Conservation (phyloP, 2,888 invertebrate genomes). For the Crematogaster levior region DNA sequence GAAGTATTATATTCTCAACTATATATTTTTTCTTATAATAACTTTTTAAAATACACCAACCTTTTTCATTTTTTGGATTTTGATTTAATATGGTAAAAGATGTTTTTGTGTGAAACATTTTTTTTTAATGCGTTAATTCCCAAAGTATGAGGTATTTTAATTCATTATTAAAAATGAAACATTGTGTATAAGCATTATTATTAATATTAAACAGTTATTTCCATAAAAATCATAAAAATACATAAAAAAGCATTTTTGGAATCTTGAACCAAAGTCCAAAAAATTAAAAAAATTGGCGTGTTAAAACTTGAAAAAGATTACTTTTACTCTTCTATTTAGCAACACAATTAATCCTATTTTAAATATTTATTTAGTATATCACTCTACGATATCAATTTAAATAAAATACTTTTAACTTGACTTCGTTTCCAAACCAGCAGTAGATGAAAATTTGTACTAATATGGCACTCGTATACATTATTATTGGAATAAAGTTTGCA, state of each 20-base stretch:
- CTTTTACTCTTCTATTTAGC: neutral
- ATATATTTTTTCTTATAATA: neutral
- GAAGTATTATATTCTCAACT: neutral
- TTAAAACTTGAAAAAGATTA: neutral
- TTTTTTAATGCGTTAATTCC: too few relatives aligned
- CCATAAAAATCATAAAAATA: too few relatives aligned
- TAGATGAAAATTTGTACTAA: constrained; percentile 54
- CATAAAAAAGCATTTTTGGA: neutral
- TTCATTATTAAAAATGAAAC: neutral
- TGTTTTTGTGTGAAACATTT: too few relatives aligned
- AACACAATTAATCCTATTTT: neutral
- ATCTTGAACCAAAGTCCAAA: neutral
- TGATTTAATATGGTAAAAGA: neutral
- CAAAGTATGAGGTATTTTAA: too few relatives aligned
- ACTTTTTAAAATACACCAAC: neutral
- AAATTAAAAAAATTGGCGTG: neutral
- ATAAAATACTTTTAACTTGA: constrained; percentile 46
- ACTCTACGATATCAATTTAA: constrained; percentile 11
- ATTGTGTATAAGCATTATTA: too few relatives aligned
- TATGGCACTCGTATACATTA: constrained; percentile 42
- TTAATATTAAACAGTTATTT: neutral
- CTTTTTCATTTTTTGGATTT: neutral
- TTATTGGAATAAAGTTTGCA: neutral
- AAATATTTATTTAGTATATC: constrained; percentile 5
- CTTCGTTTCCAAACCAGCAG: constrained; percentile 63